Percentiles rank a stretch among this genome's conserved stretches.
Evolutionary conservation across 1,140 invertebrate species (phyloP).

Genomic region (Elymnias hypermnestra): DNA sequence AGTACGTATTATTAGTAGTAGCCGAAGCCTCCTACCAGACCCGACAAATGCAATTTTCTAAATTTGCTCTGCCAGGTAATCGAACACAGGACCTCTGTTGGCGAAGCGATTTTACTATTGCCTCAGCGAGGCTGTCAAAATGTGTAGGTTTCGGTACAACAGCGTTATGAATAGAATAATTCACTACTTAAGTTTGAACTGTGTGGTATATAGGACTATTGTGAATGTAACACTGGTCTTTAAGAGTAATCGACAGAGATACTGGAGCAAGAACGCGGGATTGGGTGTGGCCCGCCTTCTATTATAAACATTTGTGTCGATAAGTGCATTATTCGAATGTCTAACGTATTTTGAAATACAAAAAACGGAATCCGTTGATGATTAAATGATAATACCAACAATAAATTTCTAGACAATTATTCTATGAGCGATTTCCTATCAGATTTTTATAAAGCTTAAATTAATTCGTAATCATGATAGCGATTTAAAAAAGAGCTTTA

Average conservation of each 20-base stretch:
- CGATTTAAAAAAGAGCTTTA: no score
- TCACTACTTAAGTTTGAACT: no score
- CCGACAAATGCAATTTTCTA: no score
- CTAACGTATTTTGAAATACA: constrained; percentile 2
- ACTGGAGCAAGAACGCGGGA: constrained; percentile 47
- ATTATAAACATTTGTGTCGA: constrained; percentile 32
- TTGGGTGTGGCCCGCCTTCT: constrained; percentile 41
- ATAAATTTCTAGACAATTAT: background rate
- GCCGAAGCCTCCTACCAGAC: no score
- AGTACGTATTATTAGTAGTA: no score
- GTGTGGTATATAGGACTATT: background rate
- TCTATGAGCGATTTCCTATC: background rate
- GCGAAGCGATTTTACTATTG: no score
- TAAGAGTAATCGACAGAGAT: constrained; percentile 33
- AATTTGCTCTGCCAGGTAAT: no score
- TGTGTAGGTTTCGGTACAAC: no score
- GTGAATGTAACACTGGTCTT: constrained; percentile 15
- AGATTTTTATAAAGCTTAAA: no score
- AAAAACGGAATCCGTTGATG: constrained; percentile 1
- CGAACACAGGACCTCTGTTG: no score
- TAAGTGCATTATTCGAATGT: constrained; percentile 31
- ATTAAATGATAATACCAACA: background rate
- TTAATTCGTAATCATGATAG: background rate
- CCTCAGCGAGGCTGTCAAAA: no score
- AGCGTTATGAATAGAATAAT: no score